Evolutionary conservation across 2,113 vertebrate genomes (phyloP), one percentile per base, ranked within the genome.

Genomic region (Notarius quadriscutis): DNA sequence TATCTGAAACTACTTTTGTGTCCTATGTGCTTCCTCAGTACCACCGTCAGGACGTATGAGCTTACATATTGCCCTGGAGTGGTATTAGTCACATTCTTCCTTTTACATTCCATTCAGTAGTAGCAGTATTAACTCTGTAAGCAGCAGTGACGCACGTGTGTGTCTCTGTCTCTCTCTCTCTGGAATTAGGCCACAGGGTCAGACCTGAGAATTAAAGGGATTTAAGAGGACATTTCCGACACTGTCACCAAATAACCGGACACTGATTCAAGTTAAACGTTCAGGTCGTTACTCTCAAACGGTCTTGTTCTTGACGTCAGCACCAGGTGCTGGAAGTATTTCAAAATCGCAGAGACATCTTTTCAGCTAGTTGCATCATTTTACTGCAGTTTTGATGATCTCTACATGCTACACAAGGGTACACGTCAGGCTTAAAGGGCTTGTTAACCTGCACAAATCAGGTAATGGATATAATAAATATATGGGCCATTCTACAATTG

Each of bases 61-160:
- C 41, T 30, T 22, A 27, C 12, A 48, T 5, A 17, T 34, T 48
- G 57, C 65, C 15, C 7, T 17, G 5, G 3, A 50, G n/a, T 71
- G 41, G 22, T 79, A 48, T 90, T 86, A 85, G 88, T 65, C 25
- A 65, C 1, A 91, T 69, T 27, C 48, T 74, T 72, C 69, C 57
- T 62, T 22, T 62, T n/a, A 51, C 50, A 10, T 22, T 86, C 60
- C 18, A 18, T 86, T 90, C 91, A 87, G 91, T 93, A 34, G 34
- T 89, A 93, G 84, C 90, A 90, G 62, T 84, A 90, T 58, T 84
- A 51, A 55, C 83, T 78, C 60, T 25, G 18, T 88, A 87, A 84
- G 83, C 80, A 72, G 65, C 67, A 20, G 62, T 50, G 67, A 85
- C 75, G 55, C 41, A 62, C 85, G 0, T 4, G 4, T 41, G 41